Evolutionary conservation across 2,113 vertebrate species (phyloP).

Genomic region (Taurulus bubalis): DNA sequence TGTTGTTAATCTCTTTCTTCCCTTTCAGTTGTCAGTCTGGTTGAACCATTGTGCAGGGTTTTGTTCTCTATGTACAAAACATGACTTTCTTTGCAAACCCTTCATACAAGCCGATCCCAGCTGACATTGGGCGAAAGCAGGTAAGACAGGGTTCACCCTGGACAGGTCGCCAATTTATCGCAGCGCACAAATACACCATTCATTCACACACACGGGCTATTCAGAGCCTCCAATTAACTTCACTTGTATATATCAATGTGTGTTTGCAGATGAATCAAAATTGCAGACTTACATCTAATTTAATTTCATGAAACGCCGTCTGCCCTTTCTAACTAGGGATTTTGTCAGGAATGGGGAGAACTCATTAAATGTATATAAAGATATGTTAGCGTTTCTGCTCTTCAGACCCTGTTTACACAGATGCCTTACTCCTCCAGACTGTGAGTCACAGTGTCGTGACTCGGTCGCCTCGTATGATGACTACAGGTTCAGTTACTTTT

Average conservation of each 20-base stretch:
- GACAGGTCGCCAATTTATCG: too few species aligned
- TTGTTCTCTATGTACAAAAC: too few species aligned
- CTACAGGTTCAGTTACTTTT: not conserved
- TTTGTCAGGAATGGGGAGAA: not conserved
- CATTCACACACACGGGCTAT: too few species aligned
- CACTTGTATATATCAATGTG: not conserved
- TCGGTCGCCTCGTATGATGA: constrained; percentile 2
- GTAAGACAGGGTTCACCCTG: too few species aligned
- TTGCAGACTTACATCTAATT: not conserved
- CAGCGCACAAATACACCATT: too few species aligned
- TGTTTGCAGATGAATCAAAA: not conserved
- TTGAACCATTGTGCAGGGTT: too few species aligned
- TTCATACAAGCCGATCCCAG: too few species aligned
- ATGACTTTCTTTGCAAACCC: too few species aligned
- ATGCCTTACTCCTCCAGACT: constrained; percentile 12
- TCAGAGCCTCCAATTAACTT: too few species aligned
- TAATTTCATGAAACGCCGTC: not conserved
- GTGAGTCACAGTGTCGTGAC: constrained; percentile 36
- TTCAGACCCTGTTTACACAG: not conserved
- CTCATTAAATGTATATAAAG: not conserved
- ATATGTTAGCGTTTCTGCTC: not conserved
- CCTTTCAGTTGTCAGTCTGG: too few species aligned
- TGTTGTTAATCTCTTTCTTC: too few species aligned
- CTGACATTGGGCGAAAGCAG: too few species aligned
- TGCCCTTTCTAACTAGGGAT: not conserved